Percentiles rank a stretch among this genome's conserved stretches.
Evolutionary conservation across 30 jellyfish, hydroid and myxozoan species (phyloP).

Genomic region (Turritopsis dohrnii): DNA sequence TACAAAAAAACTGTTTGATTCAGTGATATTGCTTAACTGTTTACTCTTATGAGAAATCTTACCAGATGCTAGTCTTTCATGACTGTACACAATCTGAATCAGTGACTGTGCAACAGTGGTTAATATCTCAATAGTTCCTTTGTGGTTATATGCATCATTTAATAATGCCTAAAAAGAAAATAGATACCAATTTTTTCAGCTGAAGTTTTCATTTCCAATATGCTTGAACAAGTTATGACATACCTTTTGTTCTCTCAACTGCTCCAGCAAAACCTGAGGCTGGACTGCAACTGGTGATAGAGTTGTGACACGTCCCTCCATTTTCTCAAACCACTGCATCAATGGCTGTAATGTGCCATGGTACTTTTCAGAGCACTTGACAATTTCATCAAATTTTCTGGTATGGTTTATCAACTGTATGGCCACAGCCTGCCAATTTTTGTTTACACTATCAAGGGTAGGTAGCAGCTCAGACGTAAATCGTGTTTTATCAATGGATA

Average conservation of each 20-base stretch:
- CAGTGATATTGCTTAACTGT: neutral
- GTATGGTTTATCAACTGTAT: constrained; percentile 82
- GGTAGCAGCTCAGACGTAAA: constrained; percentile 75
- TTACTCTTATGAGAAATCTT: neutral
- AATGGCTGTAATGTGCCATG: constrained; percentile 89
- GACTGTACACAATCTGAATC: constrained; percentile 40
- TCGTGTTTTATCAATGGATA: constrained; percentile 72
- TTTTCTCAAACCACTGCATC: constrained; percentile 74
- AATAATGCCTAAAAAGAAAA: constrained; percentile 55
- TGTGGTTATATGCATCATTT: constrained; percentile 84
- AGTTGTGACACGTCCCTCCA: constrained; percentile 96
- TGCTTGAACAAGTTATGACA: neutral
- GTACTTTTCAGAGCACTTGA: constrained; percentile 90
- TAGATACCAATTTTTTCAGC: neutral
- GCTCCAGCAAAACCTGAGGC: constrained; percentile 80
- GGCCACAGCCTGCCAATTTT: constrained; percentile 96
- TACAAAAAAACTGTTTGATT: neutral
- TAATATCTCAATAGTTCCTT: constrained; percentile 86
- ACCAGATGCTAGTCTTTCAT: constrained; percentile 17
- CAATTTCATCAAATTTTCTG: constrained; percentile 89
- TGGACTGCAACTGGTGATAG: constrained; percentile 77
- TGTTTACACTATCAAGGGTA: constrained; percentile 70
- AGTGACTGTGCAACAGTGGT: constrained; percentile 61
- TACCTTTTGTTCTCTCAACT: constrained; percentile 90
- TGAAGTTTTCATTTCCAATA: neutral